Percentiles rank a stretch among this genome's conserved stretches.
These are phyloP conservation scores for Epirrita christyi DNA, from an alignment of 2,888 invertebrate genomes.

Conservation along the genomic window DNA sequence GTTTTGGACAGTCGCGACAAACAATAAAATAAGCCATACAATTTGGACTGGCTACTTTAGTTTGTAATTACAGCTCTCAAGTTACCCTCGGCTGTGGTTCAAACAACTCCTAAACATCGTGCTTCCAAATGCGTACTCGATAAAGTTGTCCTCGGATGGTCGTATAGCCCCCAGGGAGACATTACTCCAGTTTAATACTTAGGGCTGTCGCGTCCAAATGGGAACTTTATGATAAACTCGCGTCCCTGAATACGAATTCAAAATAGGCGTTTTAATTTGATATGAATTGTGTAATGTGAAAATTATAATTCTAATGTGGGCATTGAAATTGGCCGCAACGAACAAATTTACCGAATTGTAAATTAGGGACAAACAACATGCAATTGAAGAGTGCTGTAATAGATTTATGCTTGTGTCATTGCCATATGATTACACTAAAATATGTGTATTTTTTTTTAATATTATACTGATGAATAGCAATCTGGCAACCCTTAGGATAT, in stretches of 20 bases:
- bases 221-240: slow-evolving; percentile 45
- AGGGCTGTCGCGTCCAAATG: slow-evolving; percentile 48
- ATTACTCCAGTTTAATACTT: slow-evolving; percentile 60
- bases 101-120: slow-evolving; percentile 45
- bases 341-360: too few species aligned
- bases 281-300: slow-evolving; percentile 17
- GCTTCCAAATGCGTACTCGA: slow-evolving; percentile 52
- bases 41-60: slow-evolving; percentile 29
- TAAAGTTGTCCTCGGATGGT: slow-evolving; percentile 57
- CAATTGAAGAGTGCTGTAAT: too few species aligned
- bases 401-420: too few species aligned
- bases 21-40: slow-evolving; percentile 12
- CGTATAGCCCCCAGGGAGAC: slow-evolving; percentile 56
- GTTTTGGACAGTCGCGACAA: background rate
- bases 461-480: background rate
- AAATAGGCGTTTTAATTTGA: slow-evolving; percentile 29
- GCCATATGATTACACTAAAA: too few species aligned
- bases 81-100: slow-evolving; percentile 36
- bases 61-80: slow-evolving; percentile 38
- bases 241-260: slow-evolving; percentile 29
- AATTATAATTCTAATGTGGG: slow-evolving; percentile 19
- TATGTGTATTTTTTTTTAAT: background rate
- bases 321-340: slow-evolving; percentile 7
- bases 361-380: too few species aligned
- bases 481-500: slow-evolving; percentile 21